Base-by-base conservation (phyloP, 2,113 vertebrate genomes). In the Dromaius novaehollandiae region DNA sequence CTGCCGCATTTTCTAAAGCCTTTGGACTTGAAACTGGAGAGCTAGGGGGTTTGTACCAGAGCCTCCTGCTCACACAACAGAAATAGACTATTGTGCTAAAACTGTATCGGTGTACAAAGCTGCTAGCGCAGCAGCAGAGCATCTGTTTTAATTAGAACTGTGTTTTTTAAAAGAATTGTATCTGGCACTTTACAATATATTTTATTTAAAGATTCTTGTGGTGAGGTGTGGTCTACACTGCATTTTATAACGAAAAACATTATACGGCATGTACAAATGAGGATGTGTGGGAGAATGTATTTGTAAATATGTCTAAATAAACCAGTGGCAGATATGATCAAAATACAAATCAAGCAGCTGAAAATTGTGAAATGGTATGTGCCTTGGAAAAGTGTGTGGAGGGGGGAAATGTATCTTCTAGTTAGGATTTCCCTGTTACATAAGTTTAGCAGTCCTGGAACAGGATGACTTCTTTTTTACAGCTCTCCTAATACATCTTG, bases 1-100 rank as follows among this genome's bases (percentile, higher is more conserved):
- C 92, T 99, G 92, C 99, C 99, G 1, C 97, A 98, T 44, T 99
- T 99, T 80, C 97, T 99, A 46, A 99, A 98, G 96, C 99, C 98
- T 15, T 98, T 98, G 94, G 98, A 98, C 96, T 97, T 99, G 96
- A 98, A 97, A 74, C 95, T 98, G 94, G 97, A 97, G 77, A 96
- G 96, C 96, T 97, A 98, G 96, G 94, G 87, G 86, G 63, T 60
- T 68, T 64, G 51, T 17, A 34, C 1, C 60, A 83, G n/a, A 87
- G 66, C 66, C 36, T 94, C 71, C 55, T 0, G 75, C 88, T 92
- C 94, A 77, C 79, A 91, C 80, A 86, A 86, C 87, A 79, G 86
- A 94, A 96, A 94, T 22, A 92, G 89, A 89, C 94, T 95, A 32
- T 76, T 46, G 70, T 74, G 68, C 63, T 91, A 81, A 95, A 93